Evolutionary conservation across 1,140 invertebrate species (phyloP), one percentile per base, ranked within the genome.

Genomic region (Lerema accius): DNA sequence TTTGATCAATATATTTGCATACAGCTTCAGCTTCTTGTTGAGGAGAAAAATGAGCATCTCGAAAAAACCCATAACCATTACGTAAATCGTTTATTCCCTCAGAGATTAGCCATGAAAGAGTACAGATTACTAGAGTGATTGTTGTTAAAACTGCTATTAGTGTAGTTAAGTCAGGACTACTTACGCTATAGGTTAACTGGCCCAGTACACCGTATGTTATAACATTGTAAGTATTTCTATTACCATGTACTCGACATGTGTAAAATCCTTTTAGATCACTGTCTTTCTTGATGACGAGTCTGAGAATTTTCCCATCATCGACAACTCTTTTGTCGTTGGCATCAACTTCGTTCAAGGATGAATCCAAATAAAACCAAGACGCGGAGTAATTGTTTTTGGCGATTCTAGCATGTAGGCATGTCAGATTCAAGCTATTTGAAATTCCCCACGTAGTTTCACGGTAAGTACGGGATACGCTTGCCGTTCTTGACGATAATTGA

Each of bases 141-240:
- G 84, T 87, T 40, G 85, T 84, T 4, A 82, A 53, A 2, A 84
- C 62, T 35, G 87, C 82, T 39, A 87, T 42, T 0, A 71, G 56
- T 40, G 85, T 84, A 0, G 75, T 79, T 0, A 70, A 51, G 37
- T 88, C 82, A 7, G 83, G 84, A 13, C 73, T 71, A 3, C 51
- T 51, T 6, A 82, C 9, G 19, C 78, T 74, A 19, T 82, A 70
- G 23, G 75, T 64, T 5, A 79, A 49, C 63, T 80, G 76, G 1
- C 84, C 86, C 15, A 86, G 19, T 4, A 88, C 75, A 0, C 84
- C 87, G 14, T 86, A 90, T 11, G 87, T 88, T 1, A 88, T 74
- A 17, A 88, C 71, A 60, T 90, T 90, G 4, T 59, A 63, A 7
- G 76, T 83, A 7, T 53, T 50, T 39, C 70, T 80, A 11, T 80